A percentile compares a stretch with the other conserved stretches of the same genome.
These are phyloP conservation scores for Chaetodon trifascialis DNA, from an alignment of 2,113 vertebrate genomes.

Conservation along the genomic window DNA sequence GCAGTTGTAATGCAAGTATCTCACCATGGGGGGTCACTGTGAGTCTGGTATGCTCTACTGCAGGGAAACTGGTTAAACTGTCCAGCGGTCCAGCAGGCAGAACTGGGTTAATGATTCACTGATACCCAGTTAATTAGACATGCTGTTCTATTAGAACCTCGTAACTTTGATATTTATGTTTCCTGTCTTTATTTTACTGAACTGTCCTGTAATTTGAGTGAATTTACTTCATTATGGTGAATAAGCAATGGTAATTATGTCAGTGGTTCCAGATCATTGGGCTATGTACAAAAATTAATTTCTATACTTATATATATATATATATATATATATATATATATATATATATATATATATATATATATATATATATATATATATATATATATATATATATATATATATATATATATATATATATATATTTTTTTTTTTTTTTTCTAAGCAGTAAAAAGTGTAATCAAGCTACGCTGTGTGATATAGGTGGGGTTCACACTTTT, in stretches of 20 bases:
- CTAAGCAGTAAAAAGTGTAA: background rate
- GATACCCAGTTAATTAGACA: constrained; percentile 40
- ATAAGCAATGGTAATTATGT: constrained; percentile 10
- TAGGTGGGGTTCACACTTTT: constrained; percentile 49
- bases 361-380: too few species aligned
- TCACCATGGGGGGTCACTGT: constrained; percentile 73
- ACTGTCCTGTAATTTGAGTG: background rate
- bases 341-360: too few species aligned
- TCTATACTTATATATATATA: too few species aligned
- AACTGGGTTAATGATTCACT: constrained; percentile 69
- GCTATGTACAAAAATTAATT: background rate
- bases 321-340: too few species aligned
- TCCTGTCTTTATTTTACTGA: background rate
- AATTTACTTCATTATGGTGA: constrained; percentile 9
- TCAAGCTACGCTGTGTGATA: background rate
- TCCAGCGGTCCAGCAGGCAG: constrained; percentile 36
- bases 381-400: too few species aligned
- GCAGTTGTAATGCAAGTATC: constrained; percentile 31
- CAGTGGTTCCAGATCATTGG: constrained; percentile 20
- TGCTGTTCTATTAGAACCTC: constrained; percentile 6
- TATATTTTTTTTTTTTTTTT: background rate
- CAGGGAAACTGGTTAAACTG: constrained; percentile 1
- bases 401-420: too few species aligned
- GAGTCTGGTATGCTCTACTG: constrained; percentile 28
- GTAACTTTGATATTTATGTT: constrained; percentile 21